These are phyloP conservation scores for Epinotia bilunana DNA, from an alignment of 2,888 invertebrate species.

Conservation along the genomic window DNA sequence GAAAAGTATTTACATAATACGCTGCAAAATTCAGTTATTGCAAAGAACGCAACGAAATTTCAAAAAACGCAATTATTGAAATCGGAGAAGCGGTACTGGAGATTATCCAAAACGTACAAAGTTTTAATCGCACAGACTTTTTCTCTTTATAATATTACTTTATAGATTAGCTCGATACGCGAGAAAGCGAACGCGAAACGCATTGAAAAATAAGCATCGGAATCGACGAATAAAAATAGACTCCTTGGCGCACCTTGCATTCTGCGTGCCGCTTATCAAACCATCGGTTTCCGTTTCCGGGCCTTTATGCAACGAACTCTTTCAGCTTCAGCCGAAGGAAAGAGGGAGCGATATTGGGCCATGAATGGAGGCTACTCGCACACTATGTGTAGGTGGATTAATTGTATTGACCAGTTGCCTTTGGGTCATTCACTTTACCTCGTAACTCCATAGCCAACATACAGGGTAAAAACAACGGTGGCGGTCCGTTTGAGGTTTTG, in stretches of 20 bases:
- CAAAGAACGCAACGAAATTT: too few species aligned
- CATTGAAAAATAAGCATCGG: background rate
- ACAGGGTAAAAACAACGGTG: too few species aligned
- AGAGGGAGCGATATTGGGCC: slow-evolving; percentile 7
- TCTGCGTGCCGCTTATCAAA: slow-evolving; percentile 18
- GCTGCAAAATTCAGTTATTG: too few species aligned
- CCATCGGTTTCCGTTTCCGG: slow-evolving; percentile 2
- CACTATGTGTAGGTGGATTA: background rate
- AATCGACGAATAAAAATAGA: background rate
- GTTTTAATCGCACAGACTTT: too few species aligned
- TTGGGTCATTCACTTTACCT: slow-evolving; percentile 16
- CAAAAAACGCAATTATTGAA: too few species aligned
- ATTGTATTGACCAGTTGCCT: slow-evolving; percentile 14
- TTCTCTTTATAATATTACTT: too few species aligned
- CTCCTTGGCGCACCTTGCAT: slow-evolving; percentile 11
- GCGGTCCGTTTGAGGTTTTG: too few species aligned
- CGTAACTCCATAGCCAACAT: background rate
- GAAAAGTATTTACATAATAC: too few species aligned
- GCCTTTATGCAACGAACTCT: slow-evolving; percentile 10
- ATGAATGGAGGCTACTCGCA: slow-evolving; percentile 3
- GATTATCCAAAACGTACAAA: too few species aligned
- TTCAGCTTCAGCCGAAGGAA: slow-evolving; percentile 14
- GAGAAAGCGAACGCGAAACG: background rate
- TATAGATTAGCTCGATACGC: background rate
- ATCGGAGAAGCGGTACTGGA: too few species aligned